Evolutionary conservation across 2,113 vertebrate genomes (phyloP), one percentile per base, ranked within the genome.

Genomic region (Spea multiplicata): DNA sequence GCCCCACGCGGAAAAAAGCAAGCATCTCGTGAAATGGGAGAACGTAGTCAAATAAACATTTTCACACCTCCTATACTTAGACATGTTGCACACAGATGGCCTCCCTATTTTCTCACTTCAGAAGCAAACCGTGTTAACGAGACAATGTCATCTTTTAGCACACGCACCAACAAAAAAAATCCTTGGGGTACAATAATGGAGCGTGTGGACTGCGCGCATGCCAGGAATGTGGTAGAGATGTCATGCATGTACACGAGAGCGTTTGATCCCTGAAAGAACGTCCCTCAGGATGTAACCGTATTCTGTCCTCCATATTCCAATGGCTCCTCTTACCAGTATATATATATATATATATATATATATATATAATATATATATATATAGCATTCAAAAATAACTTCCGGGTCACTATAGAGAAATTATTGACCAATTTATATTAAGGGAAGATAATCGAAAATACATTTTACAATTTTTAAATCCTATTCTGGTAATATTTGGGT

Each of bases 71-170:
- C 55, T 49, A n/a, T 70, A 61, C 66, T 62, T 62, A 71, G 67
- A 64, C 7, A 57, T 59, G 71, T 45, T 64, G 69, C 69, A 78
- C 47, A 66, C 76, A 78, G 76, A 78, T 72, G 76, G 68, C 66
- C 66, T 59, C 76, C 53, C 50, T 66, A 49, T 55, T 64, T 72
- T 61, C 46, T 72, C 61, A 50, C 6, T 46, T 44, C 12, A 47
- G 9, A 68, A 47, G 66, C 66, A 5, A 68, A 46, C 44, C n/a
- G 14, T 13, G 12, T 59, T 59, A 4, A 59, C 10, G 3, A 5
- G 12, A 59, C 8, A 5, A 7, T 4, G 14, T 59, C 14, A 13
- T 59, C 55, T 59, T 4, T 12, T 59, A 13, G 55, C 5, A 59
- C 1, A 59, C 10, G 4, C 55, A 59, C 8, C 4, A 13, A 59